These are phyloP conservation scores for Xyliphius kryptos DNA, from an alignment of 2,113 vertebrate species.

Conservation along the genomic window DNA sequence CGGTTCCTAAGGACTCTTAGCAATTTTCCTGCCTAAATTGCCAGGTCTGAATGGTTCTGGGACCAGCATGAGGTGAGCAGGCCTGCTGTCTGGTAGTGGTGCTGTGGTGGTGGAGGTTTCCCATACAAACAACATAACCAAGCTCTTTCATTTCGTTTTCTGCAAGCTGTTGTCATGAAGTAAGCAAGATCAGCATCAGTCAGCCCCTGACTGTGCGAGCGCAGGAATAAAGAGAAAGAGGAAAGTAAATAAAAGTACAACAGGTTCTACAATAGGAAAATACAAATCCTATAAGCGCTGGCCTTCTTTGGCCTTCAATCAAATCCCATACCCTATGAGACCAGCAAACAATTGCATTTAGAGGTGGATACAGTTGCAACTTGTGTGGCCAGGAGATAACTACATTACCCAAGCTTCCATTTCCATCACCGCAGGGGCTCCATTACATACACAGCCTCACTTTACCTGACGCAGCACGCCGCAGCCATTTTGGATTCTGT, in stretches of 20 bases:
- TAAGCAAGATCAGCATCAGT: conserved; percentile 61
- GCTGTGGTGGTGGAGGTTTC: conserved; percentile 37
- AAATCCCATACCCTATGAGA: conserved; percentile 50
- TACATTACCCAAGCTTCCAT: conserved; percentile 44
- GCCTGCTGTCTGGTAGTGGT: conserved; percentile 49
- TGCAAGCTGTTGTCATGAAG: conserved; percentile 61
- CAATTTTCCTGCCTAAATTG: conserved; percentile 63
- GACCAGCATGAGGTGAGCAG: conserved; percentile 64
- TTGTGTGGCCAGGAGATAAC: conserved; percentile 41
- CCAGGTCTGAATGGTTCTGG: conserved; percentile 58
- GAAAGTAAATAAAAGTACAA: conserved; percentile 47
- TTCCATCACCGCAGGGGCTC: conserved; percentile 40
- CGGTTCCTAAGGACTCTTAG: conserved; percentile 50
- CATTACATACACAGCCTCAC: conserved; percentile 23
- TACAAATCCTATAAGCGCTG: conserved; percentile 53
- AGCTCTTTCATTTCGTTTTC: conserved; percentile 65
- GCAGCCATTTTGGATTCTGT: conserved; percentile 27
- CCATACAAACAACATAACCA: conserved; percentile 53
- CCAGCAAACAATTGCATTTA: conserved; percentile 50
- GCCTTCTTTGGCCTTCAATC: conserved; percentile 41
- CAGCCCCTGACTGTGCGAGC: conserved; percentile 32
- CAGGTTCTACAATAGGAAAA: conserved; percentile 9
- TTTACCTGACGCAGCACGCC: conserved; percentile 25
- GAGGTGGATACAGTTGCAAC: conserved; percentile 41
- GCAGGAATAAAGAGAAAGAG: conserved; percentile 37